phyloP scores from a whole-genome alignment of 1,140 invertebrate genomes.

The Aphaenogaster ashmeadi region DNA sequence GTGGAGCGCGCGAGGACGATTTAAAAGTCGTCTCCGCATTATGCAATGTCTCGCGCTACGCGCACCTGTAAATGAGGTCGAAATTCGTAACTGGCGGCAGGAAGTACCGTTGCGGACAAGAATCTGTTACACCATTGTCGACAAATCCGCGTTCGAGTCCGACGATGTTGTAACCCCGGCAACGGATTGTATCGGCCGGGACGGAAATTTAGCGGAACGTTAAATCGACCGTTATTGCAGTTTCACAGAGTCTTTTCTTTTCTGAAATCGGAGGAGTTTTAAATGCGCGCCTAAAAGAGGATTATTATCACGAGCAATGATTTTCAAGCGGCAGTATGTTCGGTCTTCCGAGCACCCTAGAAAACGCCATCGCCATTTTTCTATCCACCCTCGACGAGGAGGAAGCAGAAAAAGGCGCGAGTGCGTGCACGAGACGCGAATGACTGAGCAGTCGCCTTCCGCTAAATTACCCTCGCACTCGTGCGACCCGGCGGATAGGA shows the following conservation, averaged over 20 bases:
- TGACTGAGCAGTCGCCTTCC: constrained; percentile 60
- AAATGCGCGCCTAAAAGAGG: background rate
- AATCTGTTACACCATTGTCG: constrained; percentile 2
- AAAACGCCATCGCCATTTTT: constrained; percentile 31
- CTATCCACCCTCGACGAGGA: constrained; percentile 43
- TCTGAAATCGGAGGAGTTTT: background rate
- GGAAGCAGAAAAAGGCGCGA: constrained; percentile 40
- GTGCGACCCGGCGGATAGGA: constrained; percentile 26
- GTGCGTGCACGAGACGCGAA: constrained; percentile 42
- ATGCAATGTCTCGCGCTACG: background rate
- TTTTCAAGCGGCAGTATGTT: constrained; percentile 6
- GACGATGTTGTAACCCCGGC: background rate
- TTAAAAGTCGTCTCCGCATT: constrained; percentile 21
- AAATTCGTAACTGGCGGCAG: constrained; percentile 9
- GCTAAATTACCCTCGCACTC: constrained; percentile 68
- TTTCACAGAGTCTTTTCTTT: background rate
- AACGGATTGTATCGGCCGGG: too few species aligned
- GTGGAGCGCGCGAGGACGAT: constrained; percentile 6
- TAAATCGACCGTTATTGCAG: background rate
- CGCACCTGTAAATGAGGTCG: constrained; percentile 30
- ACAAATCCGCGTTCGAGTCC: background rate
- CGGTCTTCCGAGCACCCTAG: constrained; percentile 31
- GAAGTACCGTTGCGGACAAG: background rate
- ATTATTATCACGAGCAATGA: constrained; percentile 6
- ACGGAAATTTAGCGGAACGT: background rate